These are phyloP conservation scores for Phaethon lepturus DNA, from an alignment of 2,113 vertebrate species.

Conservation along the genomic window DNA sequence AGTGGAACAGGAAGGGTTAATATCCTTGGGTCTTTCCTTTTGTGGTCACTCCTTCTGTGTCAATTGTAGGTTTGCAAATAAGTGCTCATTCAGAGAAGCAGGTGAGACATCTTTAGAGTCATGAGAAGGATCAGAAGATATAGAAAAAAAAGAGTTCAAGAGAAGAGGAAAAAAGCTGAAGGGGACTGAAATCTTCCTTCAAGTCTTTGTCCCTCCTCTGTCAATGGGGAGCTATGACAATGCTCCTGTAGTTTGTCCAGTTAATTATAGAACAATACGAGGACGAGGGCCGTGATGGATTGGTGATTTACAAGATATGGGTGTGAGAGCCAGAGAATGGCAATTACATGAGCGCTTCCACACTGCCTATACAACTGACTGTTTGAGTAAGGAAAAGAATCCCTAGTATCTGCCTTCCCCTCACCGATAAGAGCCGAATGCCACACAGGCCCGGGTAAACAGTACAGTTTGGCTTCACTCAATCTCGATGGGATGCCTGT, in stretches of 20 bases:
- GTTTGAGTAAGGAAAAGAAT: conserved; percentile 62
- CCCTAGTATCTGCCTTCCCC: conserved; percentile 64
- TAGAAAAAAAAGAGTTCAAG: background rate
- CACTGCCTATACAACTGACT: conserved; percentile 10
- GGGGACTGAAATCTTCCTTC: conserved; percentile 32
- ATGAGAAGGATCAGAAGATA: conserved; percentile 52
- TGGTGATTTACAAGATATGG: conserved; percentile 81
- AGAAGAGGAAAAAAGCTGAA: conserved; percentile 42
- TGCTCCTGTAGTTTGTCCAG: conserved; percentile 70
- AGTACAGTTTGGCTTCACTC: conserved; percentile 12
- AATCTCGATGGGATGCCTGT: background rate
- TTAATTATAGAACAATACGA: conserved; percentile 81
- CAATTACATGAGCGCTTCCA: conserved; percentile 50
- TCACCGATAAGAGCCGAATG: conserved; percentile 63
- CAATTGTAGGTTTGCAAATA: conserved; percentile 31
- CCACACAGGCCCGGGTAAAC: conserved; percentile 43
- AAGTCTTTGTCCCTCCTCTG: conserved; percentile 33
- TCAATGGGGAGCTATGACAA: conserved; percentile 47
- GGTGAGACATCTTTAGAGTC: conserved; percentile 36
- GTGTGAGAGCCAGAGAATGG: conserved; percentile 72
- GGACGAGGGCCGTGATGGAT: conserved; percentile 84
- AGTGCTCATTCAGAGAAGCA: conserved; percentile 31
- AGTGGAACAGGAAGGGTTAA: conserved; percentile 25
- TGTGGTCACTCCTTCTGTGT: background rate
- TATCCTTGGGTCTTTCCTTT: background rate